A percentile compares a stretch with the other conserved stretches of the same genome.
phyloP scores from a whole-genome alignment of 2,113 vertebrate genomes.

The Rattus norvegicus region DNA sequence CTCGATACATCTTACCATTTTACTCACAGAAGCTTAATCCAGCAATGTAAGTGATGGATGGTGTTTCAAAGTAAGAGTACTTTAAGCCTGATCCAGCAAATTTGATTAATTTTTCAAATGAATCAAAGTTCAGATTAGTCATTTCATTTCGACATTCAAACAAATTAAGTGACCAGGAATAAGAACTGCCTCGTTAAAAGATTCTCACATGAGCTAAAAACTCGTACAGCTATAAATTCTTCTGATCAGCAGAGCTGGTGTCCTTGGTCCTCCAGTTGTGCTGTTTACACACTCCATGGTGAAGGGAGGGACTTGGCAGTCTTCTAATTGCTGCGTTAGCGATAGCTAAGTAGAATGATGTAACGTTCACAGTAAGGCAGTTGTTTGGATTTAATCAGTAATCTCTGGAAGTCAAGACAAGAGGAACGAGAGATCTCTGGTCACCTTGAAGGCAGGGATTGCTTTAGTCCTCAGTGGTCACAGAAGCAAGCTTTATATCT shows the following conservation, averaged over 20 bases:
- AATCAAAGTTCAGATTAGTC: conserved; percentile 36
- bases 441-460: background rate
- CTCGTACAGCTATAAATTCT: conserved; percentile 41
- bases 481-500: background rate
- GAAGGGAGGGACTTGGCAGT: background rate
- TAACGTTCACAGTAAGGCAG: background rate
- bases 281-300: conserved; percentile 1
- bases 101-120: conserved; percentile 56
- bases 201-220: conserved; percentile 32
- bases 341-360: background rate
- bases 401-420: conserved; percentile 25
- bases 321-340: conserved; percentile 48
- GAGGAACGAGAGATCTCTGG: background rate
- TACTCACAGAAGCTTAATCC: conserved; percentile 32
- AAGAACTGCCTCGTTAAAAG: conserved; percentile 10
- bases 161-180: conserved; percentile 46
- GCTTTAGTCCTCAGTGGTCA: background rate
- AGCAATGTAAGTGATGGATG: background rate
- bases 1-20: conserved; percentile 3
- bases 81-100: background rate
- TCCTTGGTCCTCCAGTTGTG: background rate
- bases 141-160: conserved; percentile 47
- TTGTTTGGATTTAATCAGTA: background rate
- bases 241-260: background rate
- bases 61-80: background rate